These are phyloP conservation scores for Solenodon paradoxus DNA, from an alignment of 2,113 vertebrate genomes.

Conservation along the genomic window DNA sequence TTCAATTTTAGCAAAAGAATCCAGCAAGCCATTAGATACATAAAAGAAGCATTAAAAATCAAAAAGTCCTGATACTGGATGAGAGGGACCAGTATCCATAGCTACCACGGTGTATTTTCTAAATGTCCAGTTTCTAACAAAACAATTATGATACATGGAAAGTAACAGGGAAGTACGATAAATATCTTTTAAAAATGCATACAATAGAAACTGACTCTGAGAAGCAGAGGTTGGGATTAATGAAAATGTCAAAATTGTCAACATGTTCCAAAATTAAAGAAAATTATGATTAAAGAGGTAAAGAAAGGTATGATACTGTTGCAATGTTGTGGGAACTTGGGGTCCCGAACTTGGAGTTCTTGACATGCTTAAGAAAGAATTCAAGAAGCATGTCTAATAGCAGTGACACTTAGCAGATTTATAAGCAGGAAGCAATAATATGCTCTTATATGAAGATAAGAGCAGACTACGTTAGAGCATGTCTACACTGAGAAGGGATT, in stretches of 20 bases:
- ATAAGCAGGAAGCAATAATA: too few relatives aligned
- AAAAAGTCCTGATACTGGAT: background rate
- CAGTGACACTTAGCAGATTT: too few relatives aligned
- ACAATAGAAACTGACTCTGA: background rate
- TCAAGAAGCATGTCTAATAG: too few relatives aligned
- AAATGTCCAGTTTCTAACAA: background rate
- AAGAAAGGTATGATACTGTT: background rate
- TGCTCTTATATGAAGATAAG: too few relatives aligned
- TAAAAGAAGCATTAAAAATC: background rate
- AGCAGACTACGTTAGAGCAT: too few relatives aligned
- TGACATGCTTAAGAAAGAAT: too few relatives aligned
- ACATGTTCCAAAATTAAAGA: background rate
- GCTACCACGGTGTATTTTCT: too few relatives aligned
- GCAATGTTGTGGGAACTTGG: too few relatives aligned
- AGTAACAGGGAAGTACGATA: background rate
- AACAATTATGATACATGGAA: too few relatives aligned
- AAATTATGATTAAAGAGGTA: background rate
- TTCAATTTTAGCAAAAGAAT: too few relatives aligned
- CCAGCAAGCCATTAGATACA: background rate
- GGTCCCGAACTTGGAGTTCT: too few relatives aligned
- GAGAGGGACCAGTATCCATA: background rate
- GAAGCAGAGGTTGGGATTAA: background rate
- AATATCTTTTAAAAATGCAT: background rate
- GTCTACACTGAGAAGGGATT: too few relatives aligned
- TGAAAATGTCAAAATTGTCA: background rate